Evolutionary conservation across 2,888 invertebrate species (phyloP).

Genomic region (Habroteleia sp.): DNA sequence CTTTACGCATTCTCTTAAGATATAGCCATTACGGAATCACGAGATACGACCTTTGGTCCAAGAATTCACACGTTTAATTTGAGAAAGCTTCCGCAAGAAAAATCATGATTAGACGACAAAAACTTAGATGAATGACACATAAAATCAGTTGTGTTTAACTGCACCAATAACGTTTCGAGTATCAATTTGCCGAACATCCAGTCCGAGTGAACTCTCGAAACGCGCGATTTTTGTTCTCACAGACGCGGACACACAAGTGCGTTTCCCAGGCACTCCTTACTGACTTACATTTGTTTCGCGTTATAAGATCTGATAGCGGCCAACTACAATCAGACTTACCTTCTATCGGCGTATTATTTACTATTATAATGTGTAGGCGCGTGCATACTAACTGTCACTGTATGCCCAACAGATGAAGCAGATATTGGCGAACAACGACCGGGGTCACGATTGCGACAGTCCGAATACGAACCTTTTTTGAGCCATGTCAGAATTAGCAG

Average conservation of each 20-base stretch:
- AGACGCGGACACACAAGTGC: conserved; percentile 65
- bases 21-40: conserved; percentile 4
- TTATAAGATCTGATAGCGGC: conserved; percentile 76
- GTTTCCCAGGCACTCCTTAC: conserved; percentile 75
- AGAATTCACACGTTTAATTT: neutral
- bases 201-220: conserved; percentile 21
- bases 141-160: conserved; percentile 25
- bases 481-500: conserved; percentile 35
- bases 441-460: conserved; percentile 73
- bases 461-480: conserved; percentile 42
- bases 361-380: conserved; percentile 73
- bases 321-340: conserved; percentile 75
- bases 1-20: conserved; percentile 35
- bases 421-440: conserved; percentile 62
- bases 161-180: conserved; percentile 19
- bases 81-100: neutral
- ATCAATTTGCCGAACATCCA: conserved; percentile 48
- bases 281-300: conserved; percentile 67
- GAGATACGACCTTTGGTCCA: neutral
- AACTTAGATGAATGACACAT: conserved; percentile 19
- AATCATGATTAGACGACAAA: neutral
- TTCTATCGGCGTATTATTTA: conserved; percentile 74
- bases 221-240: conserved; percentile 42
- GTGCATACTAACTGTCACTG: conserved; percentile 71
- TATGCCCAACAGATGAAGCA: conserved; percentile 71